Evolutionary conservation across 2,888 invertebrate species (phyloP), one percentile per base, ranked within the genome.

Genomic region (Leptarthrus brevirostris): DNA sequence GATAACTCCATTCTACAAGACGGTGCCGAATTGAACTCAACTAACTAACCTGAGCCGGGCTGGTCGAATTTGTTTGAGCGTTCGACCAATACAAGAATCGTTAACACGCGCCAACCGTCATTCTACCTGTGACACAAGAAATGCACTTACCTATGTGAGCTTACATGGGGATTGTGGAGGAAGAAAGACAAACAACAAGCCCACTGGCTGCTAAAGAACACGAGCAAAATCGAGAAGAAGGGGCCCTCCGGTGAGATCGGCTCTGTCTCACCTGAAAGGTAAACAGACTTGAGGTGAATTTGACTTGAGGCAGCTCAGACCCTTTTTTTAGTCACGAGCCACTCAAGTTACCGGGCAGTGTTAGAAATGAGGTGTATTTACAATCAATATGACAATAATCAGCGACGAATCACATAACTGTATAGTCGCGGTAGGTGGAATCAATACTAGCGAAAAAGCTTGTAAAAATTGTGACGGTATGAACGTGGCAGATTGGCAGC

Each of bases 1-100:
- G 40, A 24, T 69, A 69, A 69, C 69, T 69, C 69, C 69, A 69
- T 69, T 69, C 69, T 52, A 16, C 1, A 69, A 69, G 69, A 69
- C 69, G 69, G 2, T 36, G 52, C 44, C 14, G 64, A 24, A 40
- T 64, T 47, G 64, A 40, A 24, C 24, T 64, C 36, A n/a, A 3
- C 14, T 20, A 30, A 36, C 16, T 44, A n/a, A 69, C 69, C 52
- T 49, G 49, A 30, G n/a, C n/a, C n/a, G 24, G 30, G 58, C 49
- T 52, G 54, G 54, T 10, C 54, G 44, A 71, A 71, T 54, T 71
- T 54, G 20, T 54, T 40, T 1, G 36, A 18, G 26, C 22, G 22
- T n/a, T 10, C 36, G n/a, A 53, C 40, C 30, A 72, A 72, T 20
- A 72, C 44, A 54, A 53, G 44, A 54, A 14, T 24, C 24, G 56